A percentile compares a stretch with the other conserved stretches of the same genome.
phyloP scores from a whole-genome alignment of 2,888 invertebrate species.

The Cordilura impudica region DNA sequence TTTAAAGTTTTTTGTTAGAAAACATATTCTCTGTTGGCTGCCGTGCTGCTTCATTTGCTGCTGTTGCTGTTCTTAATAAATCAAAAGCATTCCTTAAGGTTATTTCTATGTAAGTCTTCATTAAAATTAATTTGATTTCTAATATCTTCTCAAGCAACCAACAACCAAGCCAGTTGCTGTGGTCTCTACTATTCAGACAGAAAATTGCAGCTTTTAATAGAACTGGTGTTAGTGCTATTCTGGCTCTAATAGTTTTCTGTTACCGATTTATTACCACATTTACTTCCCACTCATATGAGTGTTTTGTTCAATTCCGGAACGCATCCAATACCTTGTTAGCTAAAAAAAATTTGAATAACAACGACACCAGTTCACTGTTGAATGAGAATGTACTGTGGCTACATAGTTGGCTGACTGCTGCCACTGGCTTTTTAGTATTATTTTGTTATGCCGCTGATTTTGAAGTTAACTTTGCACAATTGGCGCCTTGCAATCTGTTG shows the following conservation, averaged over 20 bases:
- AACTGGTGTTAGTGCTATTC: not conserved
- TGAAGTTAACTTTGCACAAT: conserved; percentile 15
- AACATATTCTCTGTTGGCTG: not conserved
- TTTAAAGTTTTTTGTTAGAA: no score
- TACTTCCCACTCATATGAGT: conserved; percentile 50
- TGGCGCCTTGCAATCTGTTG: conserved; percentile 38
- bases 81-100: conserved; percentile 48
- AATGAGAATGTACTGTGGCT: not conserved
- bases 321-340: conserved; percentile 23
- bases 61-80: conserved; percentile 13
- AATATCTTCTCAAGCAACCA: conserved; percentile 41
- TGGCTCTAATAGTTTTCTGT: conserved; percentile 34
- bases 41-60: not conserved
- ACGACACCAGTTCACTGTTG: not conserved
- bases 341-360: conserved; percentile 1
- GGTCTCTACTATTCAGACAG: not conserved
- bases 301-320: conserved; percentile 15
- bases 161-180: conserved; percentile 23
- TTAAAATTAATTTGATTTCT: conserved; percentile 59
- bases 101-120: conserved; percentile 47
- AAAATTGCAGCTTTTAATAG: not conserved
- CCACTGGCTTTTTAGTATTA: conserved; percentile 1
- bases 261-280: conserved; percentile 57
- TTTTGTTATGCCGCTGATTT: conserved; percentile 18
- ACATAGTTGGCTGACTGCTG: not conserved